Evolutionary conservation across 2,797 vertebrate genomes (phyloP), one percentile per base, ranked within the genome.

Genomic region (Thaleichthys pacificus): DNA sequence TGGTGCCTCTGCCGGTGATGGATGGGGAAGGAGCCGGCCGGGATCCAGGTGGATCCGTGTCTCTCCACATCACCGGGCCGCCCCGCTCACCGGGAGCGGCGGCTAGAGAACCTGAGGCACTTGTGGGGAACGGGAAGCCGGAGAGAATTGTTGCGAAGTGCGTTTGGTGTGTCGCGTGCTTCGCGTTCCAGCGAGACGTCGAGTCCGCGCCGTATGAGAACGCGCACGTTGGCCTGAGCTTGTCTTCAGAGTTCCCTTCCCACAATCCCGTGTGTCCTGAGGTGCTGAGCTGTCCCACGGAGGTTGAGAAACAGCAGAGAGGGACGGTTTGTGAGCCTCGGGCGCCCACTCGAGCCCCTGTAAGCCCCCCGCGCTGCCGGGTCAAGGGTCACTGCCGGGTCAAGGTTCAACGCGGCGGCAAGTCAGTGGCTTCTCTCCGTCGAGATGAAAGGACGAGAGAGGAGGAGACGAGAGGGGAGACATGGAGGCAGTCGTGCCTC

Each of bases 291-390:
- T 19, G 17, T 2, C 28, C 32, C 1, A n/a, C 62, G 12, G 17
- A 64, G 62, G 38, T 24, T 65, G 63, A 65, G 28, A 12, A 12
- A 22, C 35, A 24, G 32, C 63, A 65, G 63, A 66, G 22, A 42
- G 24, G 24, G 64, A 26, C 2, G 15, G 9, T n/a, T 32, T 3
- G 30, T 32, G 14, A 47, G n/a, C 21, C 5, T 66, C 38, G 6
- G n/a, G 6, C 8, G 38, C 19, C 32, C 7, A n/a, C 19, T 17
- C 21, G 32, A 65, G n/a, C 7, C n/a, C 63, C 32, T 22, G n/a
- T n/a, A n/a, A n/a, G n/a, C n/a, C n/a, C n/a, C n/a, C n/a, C n/a
- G n/a, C n/a, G n/a, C n/a, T n/a, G n/a, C n/a, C n/a, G n/a, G n/a
- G n/a, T 30, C 30, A 30, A 8, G 35, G 35, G 35, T 5, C 35